phyloP scores from a whole-genome alignment of 1,140 invertebrate genomes.

The Diprion similis region DNA sequence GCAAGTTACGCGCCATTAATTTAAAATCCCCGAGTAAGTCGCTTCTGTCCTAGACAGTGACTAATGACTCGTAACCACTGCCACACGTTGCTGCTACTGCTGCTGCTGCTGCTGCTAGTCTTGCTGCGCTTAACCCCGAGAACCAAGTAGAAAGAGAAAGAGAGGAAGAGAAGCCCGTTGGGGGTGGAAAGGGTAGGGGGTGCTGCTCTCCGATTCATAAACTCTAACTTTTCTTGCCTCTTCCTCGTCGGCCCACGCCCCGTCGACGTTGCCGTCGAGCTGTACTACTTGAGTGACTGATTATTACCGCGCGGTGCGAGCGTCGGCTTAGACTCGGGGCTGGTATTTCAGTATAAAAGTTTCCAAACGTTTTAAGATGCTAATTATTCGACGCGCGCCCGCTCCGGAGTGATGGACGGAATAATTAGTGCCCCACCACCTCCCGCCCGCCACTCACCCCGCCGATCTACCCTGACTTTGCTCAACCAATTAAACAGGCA shows the following conservation, averaged over 20 bases:
- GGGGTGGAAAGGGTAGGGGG: conserved; percentile 23
- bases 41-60: conserved; percentile 2
- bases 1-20: conserved; percentile 5
- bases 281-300: neutral
- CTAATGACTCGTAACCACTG: neutral
- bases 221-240: too few relatives aligned
- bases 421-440: neutral
- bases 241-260: neutral
- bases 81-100: too few relatives aligned
- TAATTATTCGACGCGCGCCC: neutral
- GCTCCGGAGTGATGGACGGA: neutral
- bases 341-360: neutral
- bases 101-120: too few relatives aligned
- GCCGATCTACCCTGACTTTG: neutral
- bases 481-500: neutral
- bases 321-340: neutral
- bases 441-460: too few relatives aligned
- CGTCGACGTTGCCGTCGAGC: neutral
- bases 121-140: conserved; percentile 5
- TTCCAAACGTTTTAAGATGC: conserved; percentile 7
- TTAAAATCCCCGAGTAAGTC: conserved; percentile 3
- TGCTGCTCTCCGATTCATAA: too few relatives aligned
- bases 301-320: neutral
- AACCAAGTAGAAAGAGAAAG: conserved; percentile 17
- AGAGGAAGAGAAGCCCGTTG: neutral